A percentile compares a stretch with the other conserved stretches of the same genome.
phyloP scores from a whole-genome alignment of 1,140 invertebrate genomes.

The Notospermus geniculatus region DNA sequence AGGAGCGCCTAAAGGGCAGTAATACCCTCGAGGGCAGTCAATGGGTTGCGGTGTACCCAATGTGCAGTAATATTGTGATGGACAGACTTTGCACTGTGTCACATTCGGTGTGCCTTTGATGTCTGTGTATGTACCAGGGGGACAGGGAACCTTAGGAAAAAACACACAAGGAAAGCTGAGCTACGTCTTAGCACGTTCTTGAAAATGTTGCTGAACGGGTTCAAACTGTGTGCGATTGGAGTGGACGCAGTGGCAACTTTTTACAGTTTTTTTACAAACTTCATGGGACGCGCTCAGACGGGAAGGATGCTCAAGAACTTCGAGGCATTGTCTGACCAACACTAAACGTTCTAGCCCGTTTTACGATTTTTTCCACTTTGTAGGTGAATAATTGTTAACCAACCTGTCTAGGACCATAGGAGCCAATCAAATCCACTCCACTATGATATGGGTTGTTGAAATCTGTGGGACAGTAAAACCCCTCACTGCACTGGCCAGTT shows the following conservation, averaged over 20 bases:
- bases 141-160: slow-evolving; percentile 26
- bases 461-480: slow-evolving; percentile 47
- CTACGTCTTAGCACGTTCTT: too few species aligned
- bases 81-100: slow-evolving; percentile 39
- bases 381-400: not conserved
- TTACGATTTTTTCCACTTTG: too few species aligned
- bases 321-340: too few species aligned
- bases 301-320: too few species aligned
- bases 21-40: slow-evolving; percentile 45
- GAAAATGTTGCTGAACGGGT: too few species aligned
- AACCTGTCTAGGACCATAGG: slow-evolving; percentile 44
- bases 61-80: slow-evolving; percentile 42
- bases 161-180: too few species aligned
- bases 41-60: slow-evolving; percentile 33
- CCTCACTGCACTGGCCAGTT: slow-evolving; percentile 40
- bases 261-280: too few species aligned
- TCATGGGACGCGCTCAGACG: too few species aligned
- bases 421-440: slow-evolving; percentile 36
- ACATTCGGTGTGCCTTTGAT: slow-evolving; percentile 36
- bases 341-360: too few species aligned
- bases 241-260: too few species aligned
- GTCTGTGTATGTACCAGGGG: slow-evolving; percentile 45
- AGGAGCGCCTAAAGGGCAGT: slow-evolving; percentile 32
- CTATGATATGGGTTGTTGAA: slow-evolving; percentile 39
- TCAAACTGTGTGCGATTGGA: too few species aligned